Conservation (phyloP, 1,140 invertebrate species). For the Neodiprion fabricii region DNA sequence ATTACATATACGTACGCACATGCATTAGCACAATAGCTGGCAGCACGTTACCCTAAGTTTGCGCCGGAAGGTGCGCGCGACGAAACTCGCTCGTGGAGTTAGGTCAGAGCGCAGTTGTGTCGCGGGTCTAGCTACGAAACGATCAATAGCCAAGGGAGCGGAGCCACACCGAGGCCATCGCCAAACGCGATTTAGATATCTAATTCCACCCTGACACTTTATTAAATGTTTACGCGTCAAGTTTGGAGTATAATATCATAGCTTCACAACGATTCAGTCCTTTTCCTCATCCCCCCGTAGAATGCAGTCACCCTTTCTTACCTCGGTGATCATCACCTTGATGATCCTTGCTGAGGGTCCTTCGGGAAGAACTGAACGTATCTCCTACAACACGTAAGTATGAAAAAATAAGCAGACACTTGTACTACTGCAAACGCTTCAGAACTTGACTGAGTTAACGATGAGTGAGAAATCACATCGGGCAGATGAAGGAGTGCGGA, state of each 20-base stretch:
- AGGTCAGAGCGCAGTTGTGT: background rate
- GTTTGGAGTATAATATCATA: no score
- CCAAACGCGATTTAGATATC: no score
- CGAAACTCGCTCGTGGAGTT: background rate
- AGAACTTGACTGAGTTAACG: no score
- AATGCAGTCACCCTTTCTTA: background rate
- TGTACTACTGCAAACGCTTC: no score
- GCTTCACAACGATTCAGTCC: no score
- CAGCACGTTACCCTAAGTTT: background rate
- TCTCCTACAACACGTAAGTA: conserved; percentile 52
- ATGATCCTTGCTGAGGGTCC: conserved; percentile 47
- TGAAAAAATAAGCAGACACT: no score
- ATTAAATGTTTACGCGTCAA: background rate
- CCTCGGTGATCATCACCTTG: conserved; percentile 31
- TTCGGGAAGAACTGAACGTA: conserved; percentile 40
- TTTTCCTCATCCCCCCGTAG: no score
- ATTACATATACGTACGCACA: background rate
- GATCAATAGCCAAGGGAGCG: background rate
- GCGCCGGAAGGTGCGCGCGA: background rate
- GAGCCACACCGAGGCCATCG: background rate
- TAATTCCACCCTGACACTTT: background rate
- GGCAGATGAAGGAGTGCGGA: no score
- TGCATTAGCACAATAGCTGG: no score
- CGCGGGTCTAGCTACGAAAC: background rate
- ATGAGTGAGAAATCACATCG: no score